Percentiles rank a stretch among this genome's conserved stretches.
These are phyloP conservation scores for Rhaphigaster nebulosa DNA, from an alignment of 2,888 invertebrate genomes.

Conservation along the genomic window DNA sequence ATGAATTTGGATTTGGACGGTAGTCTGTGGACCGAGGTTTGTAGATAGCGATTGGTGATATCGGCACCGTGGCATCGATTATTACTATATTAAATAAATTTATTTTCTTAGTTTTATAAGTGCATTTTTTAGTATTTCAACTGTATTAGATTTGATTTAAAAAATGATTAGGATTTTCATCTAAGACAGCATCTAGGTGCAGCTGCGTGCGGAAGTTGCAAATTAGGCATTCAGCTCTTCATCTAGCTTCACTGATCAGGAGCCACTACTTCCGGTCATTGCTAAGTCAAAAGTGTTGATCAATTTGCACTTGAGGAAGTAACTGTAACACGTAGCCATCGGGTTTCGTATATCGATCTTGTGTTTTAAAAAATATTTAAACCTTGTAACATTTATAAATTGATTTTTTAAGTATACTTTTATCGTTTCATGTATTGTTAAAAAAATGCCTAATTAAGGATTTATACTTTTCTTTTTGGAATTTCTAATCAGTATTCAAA, in stretches of 20 bases:
- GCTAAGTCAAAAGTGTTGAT: not conserved
- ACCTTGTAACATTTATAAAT: not conserved
- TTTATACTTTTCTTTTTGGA: too few species aligned
- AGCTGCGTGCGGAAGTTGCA: not conserved
- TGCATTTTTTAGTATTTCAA: too few species aligned
- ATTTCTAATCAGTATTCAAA: too few species aligned
- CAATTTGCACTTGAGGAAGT: constrained; percentile 25
- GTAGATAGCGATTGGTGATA: too few species aligned
- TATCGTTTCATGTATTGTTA: too few species aligned
- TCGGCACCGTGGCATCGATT: too few species aligned
- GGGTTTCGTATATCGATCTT: not conserved
- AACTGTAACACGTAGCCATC: not conserved
- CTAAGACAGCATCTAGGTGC: not conserved
- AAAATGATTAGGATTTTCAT: not conserved
- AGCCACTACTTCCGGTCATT: constrained; percentile 34
- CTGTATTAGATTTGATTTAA: not conserved
- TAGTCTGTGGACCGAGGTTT: too few species aligned
- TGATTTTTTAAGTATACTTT: too few species aligned
- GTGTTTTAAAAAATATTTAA: not conserved
- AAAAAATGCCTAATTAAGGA: too few species aligned
- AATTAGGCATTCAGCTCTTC: constrained; percentile 12
- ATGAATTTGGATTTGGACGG: too few species aligned
- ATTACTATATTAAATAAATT: too few species aligned
- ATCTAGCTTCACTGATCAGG: not conserved
- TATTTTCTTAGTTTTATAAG: too few species aligned